Evolutionary conservation across 2,888 invertebrate genomes (phyloP).

Genomic region (Cephus runcator): DNA sequence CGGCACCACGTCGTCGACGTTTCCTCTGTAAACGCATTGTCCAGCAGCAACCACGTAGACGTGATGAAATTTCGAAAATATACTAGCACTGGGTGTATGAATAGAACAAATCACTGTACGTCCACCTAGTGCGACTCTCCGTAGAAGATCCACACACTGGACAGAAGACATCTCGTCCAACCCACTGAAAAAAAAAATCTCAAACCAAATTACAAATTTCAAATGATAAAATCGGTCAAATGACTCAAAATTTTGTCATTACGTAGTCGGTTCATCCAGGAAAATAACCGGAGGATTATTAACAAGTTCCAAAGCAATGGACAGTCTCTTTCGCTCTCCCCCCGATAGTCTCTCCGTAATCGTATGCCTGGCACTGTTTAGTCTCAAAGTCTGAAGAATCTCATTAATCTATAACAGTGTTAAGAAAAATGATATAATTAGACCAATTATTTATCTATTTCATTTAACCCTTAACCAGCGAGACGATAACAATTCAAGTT

Average conservation of each 20-base stretch:
- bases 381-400: conserved; percentile 83
- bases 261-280: conserved; percentile 97
- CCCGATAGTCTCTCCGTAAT: conserved; percentile 83
- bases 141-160: conserved; percentile 88
- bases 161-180: conserved; percentile 91
- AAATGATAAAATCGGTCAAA: neutral
- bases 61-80: conserved; percentile 92
- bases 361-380: conserved; percentile 80
- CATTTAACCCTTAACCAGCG: too few species aligned
- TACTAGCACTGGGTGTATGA: conserved; percentile 94
- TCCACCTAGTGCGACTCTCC: conserved; percentile 82
- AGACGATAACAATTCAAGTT: too few species aligned
- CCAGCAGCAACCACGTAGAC: conserved; percentile 91
- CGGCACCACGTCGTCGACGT: conserved; percentile 81
- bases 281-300: conserved; percentile 97
- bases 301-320: conserved; percentile 90
- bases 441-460: neutral
- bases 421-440: conserved; percentile 3
- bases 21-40: conserved; percentile 90
- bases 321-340: conserved; percentile 92
- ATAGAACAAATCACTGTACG: conserved; percentile 94
- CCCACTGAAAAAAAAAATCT: conserved; percentile 71
- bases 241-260: conserved; percentile 47
- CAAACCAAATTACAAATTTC: neutral
- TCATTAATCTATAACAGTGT: conserved; percentile 79